Conservation (phyloP, 2,797 vertebrate genomes). For the Kryptopterus vitreolus region DNA sequence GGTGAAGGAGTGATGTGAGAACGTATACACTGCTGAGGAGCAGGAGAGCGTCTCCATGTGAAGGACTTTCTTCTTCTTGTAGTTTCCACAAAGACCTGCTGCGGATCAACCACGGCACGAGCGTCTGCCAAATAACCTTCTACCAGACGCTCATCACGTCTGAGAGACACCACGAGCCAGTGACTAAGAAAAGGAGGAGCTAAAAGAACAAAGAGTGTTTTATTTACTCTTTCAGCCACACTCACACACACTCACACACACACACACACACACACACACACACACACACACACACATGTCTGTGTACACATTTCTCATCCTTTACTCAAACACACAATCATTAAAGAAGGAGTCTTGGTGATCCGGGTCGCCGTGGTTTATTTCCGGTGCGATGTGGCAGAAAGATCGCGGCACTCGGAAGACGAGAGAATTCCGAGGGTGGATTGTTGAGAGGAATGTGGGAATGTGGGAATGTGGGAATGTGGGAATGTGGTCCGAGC, state of each 20-base stretch:
- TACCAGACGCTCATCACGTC: background rate
- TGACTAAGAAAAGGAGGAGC: background rate
- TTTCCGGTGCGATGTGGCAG: background rate
- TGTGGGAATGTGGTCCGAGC: background rate
- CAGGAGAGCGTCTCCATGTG: background rate
- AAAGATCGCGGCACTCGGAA: no score
- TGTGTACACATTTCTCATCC: background rate
- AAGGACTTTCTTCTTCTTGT: background rate
- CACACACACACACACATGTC: background rate
- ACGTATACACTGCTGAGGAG: background rate
- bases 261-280: background rate
- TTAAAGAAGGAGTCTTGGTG: background rate
- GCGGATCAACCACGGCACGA: background rate
- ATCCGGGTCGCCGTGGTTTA: slow-evolving; percentile 36
- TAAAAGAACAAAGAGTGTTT: slow-evolving; percentile 1
- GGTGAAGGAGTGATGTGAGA: background rate
- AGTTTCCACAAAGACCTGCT: background rate
- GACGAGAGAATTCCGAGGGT: background rate
- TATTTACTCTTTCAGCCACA: background rate
- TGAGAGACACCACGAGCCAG: slow-evolving; percentile 30
- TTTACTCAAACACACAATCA: background rate
- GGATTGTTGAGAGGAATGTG: background rate
- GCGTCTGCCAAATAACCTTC: background rate
- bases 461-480: no score
- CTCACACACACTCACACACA: background rate